Conservation (phyloP, 2,888 invertebrate species). For the Sceliomorpha sp. region DNA sequence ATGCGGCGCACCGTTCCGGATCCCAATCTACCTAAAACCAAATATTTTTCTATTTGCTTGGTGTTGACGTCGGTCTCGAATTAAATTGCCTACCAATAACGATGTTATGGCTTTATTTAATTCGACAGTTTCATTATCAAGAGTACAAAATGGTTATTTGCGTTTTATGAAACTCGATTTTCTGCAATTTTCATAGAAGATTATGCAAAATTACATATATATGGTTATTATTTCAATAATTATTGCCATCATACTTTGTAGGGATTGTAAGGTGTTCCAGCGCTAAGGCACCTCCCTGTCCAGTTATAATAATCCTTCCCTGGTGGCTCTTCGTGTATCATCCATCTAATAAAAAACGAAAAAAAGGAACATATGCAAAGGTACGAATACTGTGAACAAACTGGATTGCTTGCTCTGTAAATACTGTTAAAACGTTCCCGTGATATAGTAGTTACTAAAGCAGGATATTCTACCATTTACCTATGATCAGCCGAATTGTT, state of each 20-base stretch:
- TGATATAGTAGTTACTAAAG: too few species aligned
- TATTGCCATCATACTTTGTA: conserved; percentile 81
- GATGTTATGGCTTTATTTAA: not conserved
- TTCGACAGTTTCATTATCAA: not conserved
- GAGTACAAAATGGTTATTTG: not conserved
- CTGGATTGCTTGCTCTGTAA: too few species aligned
- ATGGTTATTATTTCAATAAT: not conserved
- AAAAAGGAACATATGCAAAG: too few species aligned
- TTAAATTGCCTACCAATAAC: not conserved
- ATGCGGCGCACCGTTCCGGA: conserved; percentile 83
- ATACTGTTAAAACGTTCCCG: too few species aligned
- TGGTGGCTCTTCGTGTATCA: conserved; percentile 88
- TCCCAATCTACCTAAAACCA: conserved; percentile 83
- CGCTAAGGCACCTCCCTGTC: conserved; percentile 91
- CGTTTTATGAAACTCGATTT: not conserved
- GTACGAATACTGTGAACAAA: too few species aligned
- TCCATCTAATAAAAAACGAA: conserved; percentile 84
- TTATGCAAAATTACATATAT: not conserved
- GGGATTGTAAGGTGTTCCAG: conserved; percentile 90
- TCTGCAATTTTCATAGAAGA: not conserved
- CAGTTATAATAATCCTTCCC: conserved; percentile 95
- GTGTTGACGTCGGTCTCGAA: not conserved
- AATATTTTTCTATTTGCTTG: conserved; percentile 10
- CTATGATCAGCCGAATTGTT: conserved; percentile 87
- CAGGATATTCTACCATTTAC: conserved; percentile 61